Conservation (phyloP, 2,888 invertebrate genomes). For the Caenorhabditis imperialis region DNA sequence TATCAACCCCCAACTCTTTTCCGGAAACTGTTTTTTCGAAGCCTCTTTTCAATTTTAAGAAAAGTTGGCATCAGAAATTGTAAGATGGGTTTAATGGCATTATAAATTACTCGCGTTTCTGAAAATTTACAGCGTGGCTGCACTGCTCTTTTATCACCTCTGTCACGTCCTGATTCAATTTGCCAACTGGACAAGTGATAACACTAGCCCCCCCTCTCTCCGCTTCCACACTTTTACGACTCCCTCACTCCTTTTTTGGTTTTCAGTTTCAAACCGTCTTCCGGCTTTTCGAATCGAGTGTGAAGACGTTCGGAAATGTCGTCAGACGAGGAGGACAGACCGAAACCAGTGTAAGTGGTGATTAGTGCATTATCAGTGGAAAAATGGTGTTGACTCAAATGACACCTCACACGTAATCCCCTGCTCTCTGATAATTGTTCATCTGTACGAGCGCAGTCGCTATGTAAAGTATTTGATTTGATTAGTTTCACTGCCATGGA, state of each 20-base stretch:
- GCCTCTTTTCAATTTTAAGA: too few relatives aligned
- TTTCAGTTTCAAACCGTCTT: slow-evolving; percentile 14
- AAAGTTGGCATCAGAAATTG: too few relatives aligned
- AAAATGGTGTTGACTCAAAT: neutral
- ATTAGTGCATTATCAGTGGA: slow-evolving; percentile 5
- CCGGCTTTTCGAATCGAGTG: slow-evolving; percentile 4
- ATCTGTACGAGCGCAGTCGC: too few relatives aligned
- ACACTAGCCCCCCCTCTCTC: neutral
- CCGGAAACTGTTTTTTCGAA: too few relatives aligned
- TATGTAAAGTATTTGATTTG: too few relatives aligned
- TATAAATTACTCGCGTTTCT: too few relatives aligned
- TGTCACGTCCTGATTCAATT: slow-evolving; percentile 1
- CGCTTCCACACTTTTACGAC: slow-evolving; percentile 11
- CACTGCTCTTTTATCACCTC: slow-evolving; percentile 1
- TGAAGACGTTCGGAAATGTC: neutral
- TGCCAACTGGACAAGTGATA: slow-evolving; percentile 8
- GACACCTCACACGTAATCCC: slow-evolving; percentile 7
- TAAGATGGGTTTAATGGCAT: too few relatives aligned
- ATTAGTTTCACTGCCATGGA: slow-evolving; percentile 3
- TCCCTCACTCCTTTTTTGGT: slow-evolving; percentile 16
- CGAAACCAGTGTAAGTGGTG: slow-evolving; percentile 32
- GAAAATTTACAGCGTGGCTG: neutral
- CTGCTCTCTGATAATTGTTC: neutral
- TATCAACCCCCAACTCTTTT: too few relatives aligned
- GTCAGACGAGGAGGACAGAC: slow-evolving; percentile 41